A percentile compares a stretch with the other conserved stretches of the same genome.
phyloP scores from a whole-genome alignment of 2,113 vertebrate genomes.

The Hippocampus zosterae region DNA sequence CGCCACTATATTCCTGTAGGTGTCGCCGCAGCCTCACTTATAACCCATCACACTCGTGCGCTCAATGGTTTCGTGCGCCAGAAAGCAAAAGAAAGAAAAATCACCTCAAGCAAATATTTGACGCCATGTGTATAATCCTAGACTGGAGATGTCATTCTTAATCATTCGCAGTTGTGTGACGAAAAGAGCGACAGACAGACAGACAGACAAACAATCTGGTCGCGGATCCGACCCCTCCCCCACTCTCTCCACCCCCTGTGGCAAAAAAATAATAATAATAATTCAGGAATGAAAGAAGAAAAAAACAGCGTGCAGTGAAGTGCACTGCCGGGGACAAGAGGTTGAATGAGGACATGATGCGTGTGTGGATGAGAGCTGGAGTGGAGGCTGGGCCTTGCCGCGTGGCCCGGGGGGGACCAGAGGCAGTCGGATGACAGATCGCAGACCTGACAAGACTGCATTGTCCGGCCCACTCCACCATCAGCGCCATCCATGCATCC shows the following conservation, averaged over 20 bases:
- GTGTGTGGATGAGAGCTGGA: conserved; percentile 39
- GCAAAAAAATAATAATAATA: conserved; percentile 9
- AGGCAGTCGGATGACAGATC: conserved; percentile 49
- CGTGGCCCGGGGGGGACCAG: conserved; percentile 30
- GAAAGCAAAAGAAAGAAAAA: conserved; percentile 17
- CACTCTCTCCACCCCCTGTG: conserved; percentile 12
- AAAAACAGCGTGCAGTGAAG: conserved; percentile 34
- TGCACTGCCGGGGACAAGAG: conserved; percentile 44
- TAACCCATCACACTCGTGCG: background rate
- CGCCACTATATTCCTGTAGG: conserved; percentile 48
- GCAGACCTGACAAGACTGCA: conserved; percentile 53
- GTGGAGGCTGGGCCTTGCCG: conserved; percentile 30
- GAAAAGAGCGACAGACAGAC: conserved; percentile 7
- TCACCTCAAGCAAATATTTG: conserved; percentile 20
- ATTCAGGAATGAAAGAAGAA: background rate
- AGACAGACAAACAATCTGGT: conserved; percentile 17
- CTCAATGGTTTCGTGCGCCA: background rate
- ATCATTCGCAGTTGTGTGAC: background rate
- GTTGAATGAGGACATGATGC: conserved; percentile 54
- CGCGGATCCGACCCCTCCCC: background rate
- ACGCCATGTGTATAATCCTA: conserved; percentile 17
- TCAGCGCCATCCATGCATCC: conserved; percentile 15
- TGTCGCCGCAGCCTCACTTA: conserved; percentile 46
- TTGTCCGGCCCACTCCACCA: conserved; percentile 29
- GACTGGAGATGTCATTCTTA: conserved; percentile 19